A percentile compares a stretch with the other conserved stretches of the same genome.
Evolutionary conservation across 2,113 vertebrate species (phyloP).

Genomic region (Carassius gibelio): DNA sequence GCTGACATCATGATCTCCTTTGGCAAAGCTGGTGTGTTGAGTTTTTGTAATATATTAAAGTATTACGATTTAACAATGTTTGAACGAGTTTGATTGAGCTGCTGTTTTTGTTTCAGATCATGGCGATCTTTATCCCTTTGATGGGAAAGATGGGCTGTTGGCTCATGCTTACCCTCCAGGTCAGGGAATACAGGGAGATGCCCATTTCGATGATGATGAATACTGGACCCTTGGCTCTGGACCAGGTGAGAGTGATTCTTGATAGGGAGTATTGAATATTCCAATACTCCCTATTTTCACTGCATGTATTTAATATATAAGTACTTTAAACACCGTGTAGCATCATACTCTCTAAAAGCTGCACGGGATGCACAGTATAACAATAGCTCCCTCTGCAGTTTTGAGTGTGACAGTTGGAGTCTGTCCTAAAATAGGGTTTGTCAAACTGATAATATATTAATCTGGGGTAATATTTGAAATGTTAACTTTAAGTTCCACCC

Average conservation of each 20-base stretch:
- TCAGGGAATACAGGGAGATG: conserved; percentile 85
- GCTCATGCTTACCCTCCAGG: conserved; percentile 95
- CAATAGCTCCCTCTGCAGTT: conserved; percentile 61
- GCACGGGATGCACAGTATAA: not conserved
- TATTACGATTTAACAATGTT: not conserved
- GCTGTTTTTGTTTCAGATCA: conserved; percentile 79
- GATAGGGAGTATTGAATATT: not conserved
- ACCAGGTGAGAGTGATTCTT: conserved; percentile 75
- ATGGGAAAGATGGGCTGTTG: conserved; percentile 90
- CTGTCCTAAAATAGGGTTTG: not conserved
- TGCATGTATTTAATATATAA: not conserved
- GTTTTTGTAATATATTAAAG: not conserved
- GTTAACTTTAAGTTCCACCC: not conserved
- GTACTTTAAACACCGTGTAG: too few relatives aligned
- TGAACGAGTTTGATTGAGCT: not conserved
- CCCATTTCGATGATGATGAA: conserved; percentile 96
- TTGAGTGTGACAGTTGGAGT: not conserved
- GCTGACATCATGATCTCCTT: conserved; percentile 96
- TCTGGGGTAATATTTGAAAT: not conserved
- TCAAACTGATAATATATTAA: not conserved
- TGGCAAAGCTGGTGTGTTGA: conserved; percentile 78
- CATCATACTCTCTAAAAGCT: not conserved
- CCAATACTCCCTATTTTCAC: not conserved
- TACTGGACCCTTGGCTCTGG: conserved; percentile 91
- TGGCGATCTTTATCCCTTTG: conserved; percentile 90